Evolutionary conservation across 2,797 vertebrate genomes (phyloP), one percentile per base, ranked within the genome.

Genomic region (Alauda arvensis): DNA sequence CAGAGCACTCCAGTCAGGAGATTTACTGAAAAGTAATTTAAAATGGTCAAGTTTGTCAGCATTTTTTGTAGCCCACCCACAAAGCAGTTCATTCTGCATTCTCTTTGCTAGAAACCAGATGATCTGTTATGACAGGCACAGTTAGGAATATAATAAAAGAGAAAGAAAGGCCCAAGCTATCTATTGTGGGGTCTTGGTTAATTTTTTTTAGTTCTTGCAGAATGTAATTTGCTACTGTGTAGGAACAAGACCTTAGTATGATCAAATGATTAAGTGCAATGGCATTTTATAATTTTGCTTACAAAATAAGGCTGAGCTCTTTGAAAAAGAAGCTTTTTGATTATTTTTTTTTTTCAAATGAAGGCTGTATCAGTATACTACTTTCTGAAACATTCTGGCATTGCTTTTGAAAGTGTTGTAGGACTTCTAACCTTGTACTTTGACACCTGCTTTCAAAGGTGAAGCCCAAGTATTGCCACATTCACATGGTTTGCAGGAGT

Each of bases 11-110:
- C 29, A 93, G 90, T 71, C 89, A 92, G 89, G 87, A 92, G 76
- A 90, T 93, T 92, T 96, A 88, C 86, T 90, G 78, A 89, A 86
- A 95, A 95, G 75, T 93, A 93, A 91, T 93, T 48, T 75, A 78
- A 92, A 93, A 92, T 85, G 88, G 93, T 94, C 49, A 91, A 93
- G 89, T 93, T 91, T 88, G 83, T 95, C 89, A 90, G 71, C 65
- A 66, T 37, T 88, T 94, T 94, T 94, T 66, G 45, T 92, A 88
- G 88, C 61, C 77, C 74, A 88, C 83, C 79, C 94, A 87, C 70
- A 87, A 90, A 92, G 63, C 43, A 75, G 80, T 92, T 93, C 56
- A 87, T 93, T 92, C 84, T 82, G 59, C 31, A 87, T 88, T 88
- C 56, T 87, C 45, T 75, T 59, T 76, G 75, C 69, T 77, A 70